phyloP scores from a whole-genome alignment of 1,140 invertebrate species.

The Oscheius sp. region DNA sequence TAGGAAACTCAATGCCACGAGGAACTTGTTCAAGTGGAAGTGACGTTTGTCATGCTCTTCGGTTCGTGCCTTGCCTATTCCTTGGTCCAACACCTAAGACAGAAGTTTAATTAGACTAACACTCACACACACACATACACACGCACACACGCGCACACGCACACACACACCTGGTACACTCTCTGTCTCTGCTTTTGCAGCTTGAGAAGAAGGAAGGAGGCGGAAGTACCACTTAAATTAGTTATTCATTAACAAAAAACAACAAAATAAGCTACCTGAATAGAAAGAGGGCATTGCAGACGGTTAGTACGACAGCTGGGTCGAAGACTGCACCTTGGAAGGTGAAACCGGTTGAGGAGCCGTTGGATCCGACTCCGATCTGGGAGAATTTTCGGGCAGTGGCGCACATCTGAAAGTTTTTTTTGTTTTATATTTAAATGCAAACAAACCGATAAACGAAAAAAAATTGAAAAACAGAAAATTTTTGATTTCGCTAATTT shows the following conservation, averaged over 20 bases:
- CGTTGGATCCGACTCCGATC: conserved; percentile 13
- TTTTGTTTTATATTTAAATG: conserved; percentile 12
- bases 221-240: conserved; percentile 24
- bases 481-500: too few relatives aligned
- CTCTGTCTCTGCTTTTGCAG: conserved; percentile 32
- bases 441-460: too few relatives aligned
- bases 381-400: conserved; percentile 29
- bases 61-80: conserved; percentile 22
- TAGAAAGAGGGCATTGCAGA: conserved; percentile 30
- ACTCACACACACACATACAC: background rate
- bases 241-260: too few relatives aligned
- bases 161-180: conserved; percentile 30
- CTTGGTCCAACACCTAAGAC: conserved; percentile 19
- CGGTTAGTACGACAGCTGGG: conserved; percentile 26
- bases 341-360: background rate
- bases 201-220: conserved; percentile 22
- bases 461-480: too few relatives aligned
- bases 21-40: conserved; percentile 27
- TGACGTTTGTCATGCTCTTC: conserved; percentile 27
- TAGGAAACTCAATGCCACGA: conserved; percentile 16
- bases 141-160: background rate
- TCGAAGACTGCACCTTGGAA: conserved; percentile 27
- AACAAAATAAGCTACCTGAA: too few relatives aligned
- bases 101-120: background rate
- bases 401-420: conserved; percentile 12